Base-by-base conservation (phyloP, 2,888 invertebrate species). In the Gnatocerus cornutus region DNA sequence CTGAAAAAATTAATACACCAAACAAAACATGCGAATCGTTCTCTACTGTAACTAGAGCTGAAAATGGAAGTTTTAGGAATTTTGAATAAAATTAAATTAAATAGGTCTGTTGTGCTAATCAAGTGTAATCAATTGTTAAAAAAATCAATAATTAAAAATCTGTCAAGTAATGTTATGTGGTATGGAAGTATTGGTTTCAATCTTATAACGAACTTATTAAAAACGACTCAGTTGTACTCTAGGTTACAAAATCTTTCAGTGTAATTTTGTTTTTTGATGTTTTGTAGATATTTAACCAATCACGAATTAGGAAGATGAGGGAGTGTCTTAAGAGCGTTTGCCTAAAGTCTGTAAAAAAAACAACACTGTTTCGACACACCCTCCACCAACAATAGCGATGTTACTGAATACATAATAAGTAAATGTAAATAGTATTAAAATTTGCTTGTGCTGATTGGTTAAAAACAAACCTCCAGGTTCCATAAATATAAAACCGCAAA, bases 1-100 rank as follows among this genome's bases (percentile, higher is more conserved):
- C 73, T 70, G 74, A 63, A 74, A 74, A 71, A 70, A 68, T 69
- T 73, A 71, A 61, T 74, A 73, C 71, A 70, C 65, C 67, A 72
- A 72, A 66, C 66, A 73, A 68, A 68, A 59, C 67, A 69, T 67
- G 56, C 65, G 65, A 65, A 55, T 53, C 46, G 56, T 50, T 55
- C 52, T 41, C 41, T 41, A 41, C n/a, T 59, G 29, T 52, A 50
- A 52, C 52, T 50, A 63, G 62, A 41, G 46, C 45, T 39, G 52
- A 14, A 56, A 56, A 56, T 45, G 48, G 48, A 59, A 43, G 16
- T 59, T 46, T 45, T 73, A 73, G 63, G 62, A 55, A 27, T 55
- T 33, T 64, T 53, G 9, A 50, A 37, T 16, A n/a, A 50, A 53
- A 21, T 21, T 62, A 58, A 29, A 39, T 61, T 64, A 29, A 46